Percentiles rank a stretch among this genome's conserved stretches.
Evolutionary conservation across 2,113 vertebrate species (phyloP).

Genomic region (Hystrix cristata): DNA sequence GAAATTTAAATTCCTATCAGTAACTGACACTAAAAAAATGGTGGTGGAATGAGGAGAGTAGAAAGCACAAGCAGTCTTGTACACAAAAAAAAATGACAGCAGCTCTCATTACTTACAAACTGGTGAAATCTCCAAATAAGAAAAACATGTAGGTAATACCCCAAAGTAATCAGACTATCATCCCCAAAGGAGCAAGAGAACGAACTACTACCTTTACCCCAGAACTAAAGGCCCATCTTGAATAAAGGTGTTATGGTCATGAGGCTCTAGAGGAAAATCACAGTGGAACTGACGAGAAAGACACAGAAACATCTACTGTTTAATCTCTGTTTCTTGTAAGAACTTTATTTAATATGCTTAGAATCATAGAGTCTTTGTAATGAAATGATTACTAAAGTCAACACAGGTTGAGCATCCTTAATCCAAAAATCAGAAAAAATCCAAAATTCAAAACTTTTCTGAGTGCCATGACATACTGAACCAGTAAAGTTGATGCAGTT

Average conservation of each 20-base stretch:
- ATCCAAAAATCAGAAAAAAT: not conserved
- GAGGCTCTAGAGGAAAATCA: constrained; percentile 12
- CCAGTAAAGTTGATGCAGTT: not conserved
- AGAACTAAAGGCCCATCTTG: constrained; percentile 33
- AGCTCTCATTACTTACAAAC: not conserved
- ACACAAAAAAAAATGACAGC: not conserved
- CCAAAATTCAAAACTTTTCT: not conserved
- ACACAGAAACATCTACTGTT: not conserved
- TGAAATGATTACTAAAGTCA: constrained; percentile 1
- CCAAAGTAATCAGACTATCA: not conserved
- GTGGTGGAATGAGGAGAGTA: not conserved
- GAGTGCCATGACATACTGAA: not conserved
- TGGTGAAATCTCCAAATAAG: constrained; percentile 18
- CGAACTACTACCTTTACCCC: not conserved
- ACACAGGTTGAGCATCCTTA: not conserved
- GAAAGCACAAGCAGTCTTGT: not conserved
- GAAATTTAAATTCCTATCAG: constrained; percentile 20
- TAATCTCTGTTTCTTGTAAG: not conserved
- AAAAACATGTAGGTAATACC: not conserved
- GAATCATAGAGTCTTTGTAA: not conserved
- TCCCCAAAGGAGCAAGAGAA: not conserved
- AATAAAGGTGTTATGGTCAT: constrained; percentile 7
- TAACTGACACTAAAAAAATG: not conserved
- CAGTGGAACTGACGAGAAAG: not conserved
- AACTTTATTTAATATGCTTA: constrained; percentile 42